A percentile compares a stretch with the other conserved stretches of the same genome.
Conservation (phyloP, 2,888 invertebrate genomes). For the Cyclophora punctaria region DNA sequence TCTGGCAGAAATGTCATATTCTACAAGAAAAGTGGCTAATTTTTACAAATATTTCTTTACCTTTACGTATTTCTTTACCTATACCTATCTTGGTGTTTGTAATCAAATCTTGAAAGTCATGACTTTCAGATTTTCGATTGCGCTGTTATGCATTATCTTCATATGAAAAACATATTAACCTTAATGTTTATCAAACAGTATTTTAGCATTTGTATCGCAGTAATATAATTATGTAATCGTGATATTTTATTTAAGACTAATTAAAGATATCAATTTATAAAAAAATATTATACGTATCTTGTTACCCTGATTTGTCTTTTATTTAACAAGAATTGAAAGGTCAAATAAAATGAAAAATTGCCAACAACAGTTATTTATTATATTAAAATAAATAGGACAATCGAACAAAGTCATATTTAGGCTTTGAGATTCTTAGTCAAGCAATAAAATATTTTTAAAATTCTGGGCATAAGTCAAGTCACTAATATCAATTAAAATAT, state of each 20-base stretch:
- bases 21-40: constrained; percentile 21
- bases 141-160: too few relatives aligned
- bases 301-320: too few relatives aligned
- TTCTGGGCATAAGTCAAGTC: not conserved
- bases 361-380: constrained; percentile 19
- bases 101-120: not conserved
- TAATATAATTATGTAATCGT: too few relatives aligned
- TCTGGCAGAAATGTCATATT: constrained; percentile 44
- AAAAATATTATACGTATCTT: too few relatives aligned
- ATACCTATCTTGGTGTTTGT: not conserved
- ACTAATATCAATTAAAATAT: not conserved
- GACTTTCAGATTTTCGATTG: too few relatives aligned
- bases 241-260: too few relatives aligned
- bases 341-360: not conserved
- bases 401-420: constrained; percentile 2
- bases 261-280: too few relatives aligned
- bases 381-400: constrained; percentile 14
- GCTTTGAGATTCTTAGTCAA: not conserved
- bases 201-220: too few relatives aligned
- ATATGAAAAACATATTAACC: too few relatives aligned
- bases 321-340: too few relatives aligned
- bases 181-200: too few relatives aligned
- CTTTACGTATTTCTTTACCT: not conserved
- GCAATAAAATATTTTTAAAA: not conserved
- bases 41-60: too few relatives aligned